phyloP scores from a whole-genome alignment of 2,113 vertebrate species.

The Oreochromis niloticus region DNA sequence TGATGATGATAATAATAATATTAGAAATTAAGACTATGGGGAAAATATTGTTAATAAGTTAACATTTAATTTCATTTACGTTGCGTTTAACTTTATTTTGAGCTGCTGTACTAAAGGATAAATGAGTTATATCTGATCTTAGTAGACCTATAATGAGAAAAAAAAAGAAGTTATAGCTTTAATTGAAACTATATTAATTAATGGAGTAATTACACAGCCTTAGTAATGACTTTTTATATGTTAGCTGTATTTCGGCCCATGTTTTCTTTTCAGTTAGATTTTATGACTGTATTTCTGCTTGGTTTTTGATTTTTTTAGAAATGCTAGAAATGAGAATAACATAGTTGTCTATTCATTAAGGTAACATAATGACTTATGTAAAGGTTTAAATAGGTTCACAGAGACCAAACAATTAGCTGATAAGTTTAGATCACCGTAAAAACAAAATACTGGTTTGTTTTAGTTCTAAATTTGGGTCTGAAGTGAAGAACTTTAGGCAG shows the following conservation, averaged over 20 bases:
- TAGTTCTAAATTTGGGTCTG: neutral
- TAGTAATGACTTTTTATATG: neutral
- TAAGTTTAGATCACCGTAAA: neutral
- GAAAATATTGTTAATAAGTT: neutral
- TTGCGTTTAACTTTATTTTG: neutral
- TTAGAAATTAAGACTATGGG: neutral
- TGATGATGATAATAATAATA: neutral
- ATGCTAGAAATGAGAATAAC: accelerated
- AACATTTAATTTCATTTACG: neutral
- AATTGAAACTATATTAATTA: neutral
- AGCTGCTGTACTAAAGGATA: neutral
- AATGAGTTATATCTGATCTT: neutral
- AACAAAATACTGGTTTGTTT: neutral
- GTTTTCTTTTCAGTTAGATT: neutral
- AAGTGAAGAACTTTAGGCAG: neutral
- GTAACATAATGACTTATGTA: neutral
- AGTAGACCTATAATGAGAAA: accelerated
- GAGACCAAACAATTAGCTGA: neutral
- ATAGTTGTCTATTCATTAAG: neutral
- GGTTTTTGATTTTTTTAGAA: no score
- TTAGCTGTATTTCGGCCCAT: neutral
- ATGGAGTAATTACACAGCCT: neutral
- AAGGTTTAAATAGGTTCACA: neutral
- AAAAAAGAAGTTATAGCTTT: neutral
- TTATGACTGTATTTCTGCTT: neutral